Base-by-base conservation (phyloP, 2,888 invertebrate species). In the Rhagonycha fulva region DNA sequence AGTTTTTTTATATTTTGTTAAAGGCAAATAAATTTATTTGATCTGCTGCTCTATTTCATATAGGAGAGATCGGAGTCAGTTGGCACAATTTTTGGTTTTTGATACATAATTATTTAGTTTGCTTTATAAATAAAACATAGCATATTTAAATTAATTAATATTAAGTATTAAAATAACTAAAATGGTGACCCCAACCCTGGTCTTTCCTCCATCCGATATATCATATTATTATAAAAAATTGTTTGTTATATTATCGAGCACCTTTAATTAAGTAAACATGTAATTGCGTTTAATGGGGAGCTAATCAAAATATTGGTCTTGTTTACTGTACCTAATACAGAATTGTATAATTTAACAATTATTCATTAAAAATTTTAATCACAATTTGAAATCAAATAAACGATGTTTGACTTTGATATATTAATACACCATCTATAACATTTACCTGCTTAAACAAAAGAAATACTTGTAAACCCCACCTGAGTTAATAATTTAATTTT, bases 1-100 rank as follows among this genome's bases (percentile, higher is more conserved):
- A 93, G 92, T 88, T 12, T 14, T 47, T 70, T 47, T 14, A 10
- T 47, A 47, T 5, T n/a, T n/a, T 47, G n/a, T 47, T 12, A 47
- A 47, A 7, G 47, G n/a, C 5, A 47, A 47, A 47, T 47, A 47
- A 47, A 47, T 47, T 47, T 3, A 47, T 47, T n/a, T 47, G n/a
- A n/a, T n/a, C n/a, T n/a, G 5, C 4, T 12, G 4, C 12, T 32
- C 12, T 32, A 12, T 12, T 12, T 32, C 12, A 32, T n/a, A n/a
- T 47, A 47, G 5, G 47, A 9, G 47, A 47, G n/a, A 47, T n/a
- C 47, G 47, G 47, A 3, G 47, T 5, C n/a, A 47, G n/a, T 47
- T 47, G 32, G 28, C 9, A 9, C 9, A 5, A 28, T 26, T 7
- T 26, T 7, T 4, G 4, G 7, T 26, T 7, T 26, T 7, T 7